Conservation (phyloP, 2,797 vertebrate genomes). For the Cyclura pinguis region DNA sequence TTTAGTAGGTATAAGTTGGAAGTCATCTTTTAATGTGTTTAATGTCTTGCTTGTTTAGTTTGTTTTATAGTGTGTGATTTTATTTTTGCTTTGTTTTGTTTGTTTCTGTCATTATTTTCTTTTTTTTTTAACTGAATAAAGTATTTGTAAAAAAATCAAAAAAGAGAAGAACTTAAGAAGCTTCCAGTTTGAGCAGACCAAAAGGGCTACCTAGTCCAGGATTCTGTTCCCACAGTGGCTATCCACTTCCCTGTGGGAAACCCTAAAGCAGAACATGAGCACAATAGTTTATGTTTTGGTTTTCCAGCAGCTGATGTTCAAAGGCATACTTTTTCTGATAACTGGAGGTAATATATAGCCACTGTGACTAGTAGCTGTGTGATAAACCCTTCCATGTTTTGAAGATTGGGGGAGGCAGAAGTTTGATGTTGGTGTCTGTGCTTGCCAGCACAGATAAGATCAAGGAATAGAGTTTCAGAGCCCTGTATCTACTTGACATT, state of each 20-base stretch:
- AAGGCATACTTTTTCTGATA: not conserved
- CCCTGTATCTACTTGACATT: not conserved
- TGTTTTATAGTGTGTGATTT: too few relatives aligned
- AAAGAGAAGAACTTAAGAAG: too few relatives aligned
- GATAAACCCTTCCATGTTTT: not conserved
- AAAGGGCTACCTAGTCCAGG: too few relatives aligned
- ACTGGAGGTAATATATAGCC: not conserved
- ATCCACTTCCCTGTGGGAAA: not conserved
- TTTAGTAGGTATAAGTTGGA: too few relatives aligned
- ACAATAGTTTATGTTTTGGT: not conserved
- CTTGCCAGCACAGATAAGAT: not conserved
- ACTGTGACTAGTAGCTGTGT: not conserved
- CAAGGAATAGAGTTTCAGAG: not conserved
- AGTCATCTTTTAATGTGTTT: too few relatives aligned
- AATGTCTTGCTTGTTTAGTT: too few relatives aligned
- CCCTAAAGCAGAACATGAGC: not conserved
- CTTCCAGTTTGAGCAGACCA: too few relatives aligned
- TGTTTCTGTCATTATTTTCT: too few relatives aligned
- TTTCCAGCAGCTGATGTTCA: not conserved
- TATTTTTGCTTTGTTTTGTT: too few relatives aligned
- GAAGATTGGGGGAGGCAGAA: not conserved
- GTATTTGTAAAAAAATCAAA: too few relatives aligned
- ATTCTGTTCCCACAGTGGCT: not conserved
- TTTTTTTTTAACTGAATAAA: too few relatives aligned
- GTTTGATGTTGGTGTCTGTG: not conserved